Percentiles rank a stretch among this genome's conserved stretches.
phyloP scores from a whole-genome alignment of 37 sponge, comb jelly and placozoan genomes.

The Bolinopsis microptera region DNA sequence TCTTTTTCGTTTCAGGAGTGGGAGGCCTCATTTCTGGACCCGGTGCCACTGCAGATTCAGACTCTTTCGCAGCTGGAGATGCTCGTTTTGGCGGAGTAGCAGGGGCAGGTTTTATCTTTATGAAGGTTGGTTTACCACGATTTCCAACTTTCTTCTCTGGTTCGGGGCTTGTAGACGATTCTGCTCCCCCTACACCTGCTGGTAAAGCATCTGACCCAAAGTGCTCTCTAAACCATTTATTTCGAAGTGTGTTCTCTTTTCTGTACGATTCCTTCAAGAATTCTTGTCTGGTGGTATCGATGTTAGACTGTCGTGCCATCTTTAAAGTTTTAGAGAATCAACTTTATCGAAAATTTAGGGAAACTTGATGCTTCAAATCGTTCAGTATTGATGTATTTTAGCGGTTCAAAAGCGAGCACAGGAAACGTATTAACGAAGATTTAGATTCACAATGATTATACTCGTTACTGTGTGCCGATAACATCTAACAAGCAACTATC shows the following conservation, averaged over 20 bases:
- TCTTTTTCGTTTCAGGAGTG: slow-evolving; percentile 1
- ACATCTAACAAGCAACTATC: slow-evolving; percentile 36
- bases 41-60: not conserved
- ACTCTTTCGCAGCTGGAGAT: not conserved
- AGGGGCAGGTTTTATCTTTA: slow-evolving; percentile 51
- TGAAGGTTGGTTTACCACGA: slow-evolving; percentile 51
- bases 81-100: slow-evolving; percentile 5
- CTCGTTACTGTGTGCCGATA: slow-evolving; percentile 36
- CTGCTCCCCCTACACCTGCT: not conserved
- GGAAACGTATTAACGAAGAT: not conserved
- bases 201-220: slow-evolving; percentile 44
- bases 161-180: not conserved
- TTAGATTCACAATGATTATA: not conserved
- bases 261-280: slow-evolving; percentile 50
- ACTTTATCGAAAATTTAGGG: too few relatives aligned
- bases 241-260: slow-evolving; percentile 16
- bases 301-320: slow-evolving; percentile 39
- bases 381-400: too few relatives aligned
- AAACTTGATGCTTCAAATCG: too few relatives aligned
- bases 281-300: slow-evolving; percentile 23
- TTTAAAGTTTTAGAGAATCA: too few relatives aligned
- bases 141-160: slow-evolving; percentile 40
- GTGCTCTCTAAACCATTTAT: slow-evolving; percentile 53
- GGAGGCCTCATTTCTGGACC: slow-evolving; percentile 29
- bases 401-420: not conserved